Evolutionary conservation across 2,113 vertebrate genomes (phyloP).

Genomic region (Bos javanicus): DNA sequence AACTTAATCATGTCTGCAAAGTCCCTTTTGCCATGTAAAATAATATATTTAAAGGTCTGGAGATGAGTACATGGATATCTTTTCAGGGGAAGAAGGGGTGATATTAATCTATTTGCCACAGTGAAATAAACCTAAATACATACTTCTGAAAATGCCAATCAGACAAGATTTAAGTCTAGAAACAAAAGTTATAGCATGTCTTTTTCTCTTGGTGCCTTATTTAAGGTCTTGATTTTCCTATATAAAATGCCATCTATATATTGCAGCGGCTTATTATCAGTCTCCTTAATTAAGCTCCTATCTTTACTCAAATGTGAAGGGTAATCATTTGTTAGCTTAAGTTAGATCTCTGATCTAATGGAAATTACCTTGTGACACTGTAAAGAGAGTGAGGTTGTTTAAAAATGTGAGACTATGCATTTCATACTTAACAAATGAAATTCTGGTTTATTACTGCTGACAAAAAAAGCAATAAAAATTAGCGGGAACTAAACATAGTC

Average conservation of each 20-base stretch:
- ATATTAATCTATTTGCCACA: background rate
- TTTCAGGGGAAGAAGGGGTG: background rate
- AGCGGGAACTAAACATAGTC: background rate
- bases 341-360: conserved; percentile 2
- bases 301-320: conserved; percentile 15
- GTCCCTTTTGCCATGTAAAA: background rate
- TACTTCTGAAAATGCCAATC: background rate
- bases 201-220: background rate
- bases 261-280: conserved; percentile 2
- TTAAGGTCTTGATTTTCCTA: background rate
- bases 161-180: background rate
- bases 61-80: background rate
- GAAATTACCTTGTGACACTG: conserved; percentile 3
- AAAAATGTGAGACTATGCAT: background rate
- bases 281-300: conserved; percentile 33
- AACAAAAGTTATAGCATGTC: background rate
- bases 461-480: background rate
- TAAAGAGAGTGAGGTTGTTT: background rate
- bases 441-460: background rate
- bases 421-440: background rate
- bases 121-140: background rate
- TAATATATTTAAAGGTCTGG: background rate
- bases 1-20: background rate
- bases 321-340: conserved; percentile 40
- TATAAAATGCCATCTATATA: background rate